Evolutionary conservation across 2,888 invertebrate species (phyloP).

Genomic region (Heteromurus nitidus): DNA sequence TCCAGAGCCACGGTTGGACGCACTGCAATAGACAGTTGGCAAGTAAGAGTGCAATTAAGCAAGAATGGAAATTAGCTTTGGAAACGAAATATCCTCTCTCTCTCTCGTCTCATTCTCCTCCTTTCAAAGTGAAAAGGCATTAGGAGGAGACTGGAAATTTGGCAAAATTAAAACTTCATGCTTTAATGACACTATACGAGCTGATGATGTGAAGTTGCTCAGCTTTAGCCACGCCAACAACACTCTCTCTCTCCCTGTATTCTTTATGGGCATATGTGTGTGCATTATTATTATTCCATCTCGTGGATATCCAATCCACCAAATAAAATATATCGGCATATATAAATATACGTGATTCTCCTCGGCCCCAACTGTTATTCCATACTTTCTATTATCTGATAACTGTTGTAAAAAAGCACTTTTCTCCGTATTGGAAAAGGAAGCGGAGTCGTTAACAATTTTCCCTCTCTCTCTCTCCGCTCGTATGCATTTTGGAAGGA

Average conservation of each 20-base stretch:
- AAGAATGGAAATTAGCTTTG: constrained; percentile 19
- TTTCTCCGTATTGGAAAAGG: constrained; percentile 13
- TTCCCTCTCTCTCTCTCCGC: not conserved
- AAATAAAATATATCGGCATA: no score
- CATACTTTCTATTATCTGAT: no score
- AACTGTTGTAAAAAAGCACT: constrained; percentile 15
- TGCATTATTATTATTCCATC: no score
- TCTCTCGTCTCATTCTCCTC: not conserved
- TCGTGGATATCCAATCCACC: no score
- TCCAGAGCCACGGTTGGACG: not conserved
- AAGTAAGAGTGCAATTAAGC: constrained; percentile 23
- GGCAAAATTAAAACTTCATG: constrained; percentile 42
- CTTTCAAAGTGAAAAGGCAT: not conserved
- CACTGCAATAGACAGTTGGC: not conserved
- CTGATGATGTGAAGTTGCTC: constrained; percentile 6
- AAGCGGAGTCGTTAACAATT: constrained; percentile 24
- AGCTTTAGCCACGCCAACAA: not conserved
- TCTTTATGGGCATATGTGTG: not conserved
- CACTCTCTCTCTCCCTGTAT: not conserved
- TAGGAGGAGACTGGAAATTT: constrained; percentile 30
- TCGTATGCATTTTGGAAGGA: not conserved
- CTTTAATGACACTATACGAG: constrained; percentile 2
- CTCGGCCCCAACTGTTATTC: not conserved
- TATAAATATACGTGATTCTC: not conserved
- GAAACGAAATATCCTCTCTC: not conserved